Evolutionary conservation across 2,888 invertebrate genomes (phyloP), one percentile per base, ranked within the genome.

Genomic region (Hyposoter didymator): DNA sequence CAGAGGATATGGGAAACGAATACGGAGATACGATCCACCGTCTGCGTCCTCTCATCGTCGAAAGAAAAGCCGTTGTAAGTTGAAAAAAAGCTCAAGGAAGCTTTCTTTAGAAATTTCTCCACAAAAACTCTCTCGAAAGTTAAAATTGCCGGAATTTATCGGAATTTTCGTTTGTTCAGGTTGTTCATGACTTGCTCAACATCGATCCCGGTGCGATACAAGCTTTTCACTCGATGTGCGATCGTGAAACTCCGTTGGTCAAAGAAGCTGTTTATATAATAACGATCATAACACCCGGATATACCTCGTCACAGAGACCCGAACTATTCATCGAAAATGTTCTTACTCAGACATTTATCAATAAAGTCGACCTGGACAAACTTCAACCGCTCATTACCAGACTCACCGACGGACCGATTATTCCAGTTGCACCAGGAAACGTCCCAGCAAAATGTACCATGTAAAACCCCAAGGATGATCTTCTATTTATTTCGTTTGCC

Each of bases 151-250:
- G 28, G 19, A 52, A 52, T 55, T 55, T 8, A 55, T 55, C 22
- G 59, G 5, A 59, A 47, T 52, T 66, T 82, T 59, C 28, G 28
- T 78, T 84, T 84, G 66, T 82, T 67, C 86, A 94, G 93, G 87
- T 94, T 49, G 82, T 94, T 62, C 87, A 89, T 19, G 91, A 94
- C 82, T 80, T 94, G 22, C 80, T 94, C 47, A 89, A 87, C 14
- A 82, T 93, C 55, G 84, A 92, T 83, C 82, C 88, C 22, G 86
- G 90, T 47, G 92, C 92, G 3, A 84, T 93, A 1, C 94, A 93
- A 88, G 95, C 95, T 3, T 94, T 96, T 87, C 96, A 96, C 88
- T 92, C 94, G 80, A 94, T 96, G 87, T 96, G 96, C 88, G 96
- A 96, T 88, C 94, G 94, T 43, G 86, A 94, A 66, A 94, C 92